Conservation (phyloP, 2,113 vertebrate genomes). For the Capra hircus region DNA sequence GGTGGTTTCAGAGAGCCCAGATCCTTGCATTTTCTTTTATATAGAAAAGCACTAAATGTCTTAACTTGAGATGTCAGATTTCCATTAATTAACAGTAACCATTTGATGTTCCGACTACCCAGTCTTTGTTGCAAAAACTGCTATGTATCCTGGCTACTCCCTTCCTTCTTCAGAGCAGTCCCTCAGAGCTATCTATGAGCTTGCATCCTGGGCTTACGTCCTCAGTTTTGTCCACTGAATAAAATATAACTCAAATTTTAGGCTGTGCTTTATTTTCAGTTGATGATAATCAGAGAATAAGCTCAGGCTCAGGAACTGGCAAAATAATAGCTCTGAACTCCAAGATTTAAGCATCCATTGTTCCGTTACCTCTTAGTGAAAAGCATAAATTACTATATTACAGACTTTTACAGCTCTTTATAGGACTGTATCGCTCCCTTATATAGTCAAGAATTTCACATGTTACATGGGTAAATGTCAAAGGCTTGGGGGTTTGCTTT, state of each 20-base stretch:
- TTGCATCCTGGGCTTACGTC: neutral
- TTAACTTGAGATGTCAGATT: neutral
- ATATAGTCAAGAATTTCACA: neutral
- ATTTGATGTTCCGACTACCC: neutral
- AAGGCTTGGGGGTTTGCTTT: neutral
- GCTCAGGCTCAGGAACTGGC: neutral
- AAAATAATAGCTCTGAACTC: neutral
- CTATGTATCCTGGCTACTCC: neutral
- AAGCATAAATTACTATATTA: neutral
- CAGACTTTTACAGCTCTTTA: neutral
- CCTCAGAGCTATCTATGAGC: neutral
- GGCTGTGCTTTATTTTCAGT: neutral
- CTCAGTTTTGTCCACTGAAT: neutral
- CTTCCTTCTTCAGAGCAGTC: neutral
- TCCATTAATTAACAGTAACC: neutral
- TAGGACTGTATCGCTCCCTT: neutral
- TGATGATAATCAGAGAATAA: neutral
- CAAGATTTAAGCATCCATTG: neutral
- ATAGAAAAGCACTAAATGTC: neutral
- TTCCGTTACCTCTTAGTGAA: neutral
- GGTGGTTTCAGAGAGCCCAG: neutral
- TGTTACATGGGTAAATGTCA: neutral
- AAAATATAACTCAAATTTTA: neutral
- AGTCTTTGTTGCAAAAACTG: neutral
- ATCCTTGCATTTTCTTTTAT: neutral